phyloP scores from a whole-genome alignment of 2,113 vertebrate species.

The Hymenochirus boettgeri region DNA sequence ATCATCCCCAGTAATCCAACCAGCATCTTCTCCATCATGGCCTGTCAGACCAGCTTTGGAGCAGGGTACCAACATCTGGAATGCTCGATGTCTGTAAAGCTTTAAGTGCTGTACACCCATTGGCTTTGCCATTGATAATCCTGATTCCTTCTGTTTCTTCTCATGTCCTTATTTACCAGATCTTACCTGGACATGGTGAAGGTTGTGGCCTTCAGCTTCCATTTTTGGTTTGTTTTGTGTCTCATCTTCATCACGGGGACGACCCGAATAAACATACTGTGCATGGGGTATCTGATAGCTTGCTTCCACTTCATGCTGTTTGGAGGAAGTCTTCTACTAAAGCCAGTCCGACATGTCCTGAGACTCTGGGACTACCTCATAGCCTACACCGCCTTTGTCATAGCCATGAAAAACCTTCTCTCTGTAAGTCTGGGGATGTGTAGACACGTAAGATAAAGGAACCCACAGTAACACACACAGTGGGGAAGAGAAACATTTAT shows the following conservation, averaged over 20 bases:
- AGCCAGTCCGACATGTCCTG: constrained; percentile 61
- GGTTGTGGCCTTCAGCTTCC: constrained; percentile 64
- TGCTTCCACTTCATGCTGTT: constrained; percentile 72
- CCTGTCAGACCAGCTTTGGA: too few relatives aligned
- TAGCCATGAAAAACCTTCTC: constrained; percentile 65
- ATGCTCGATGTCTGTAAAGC: too few relatives aligned
- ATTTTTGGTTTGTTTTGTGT: constrained; percentile 74
- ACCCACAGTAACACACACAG: too few relatives aligned
- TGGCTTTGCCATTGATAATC: too few relatives aligned
- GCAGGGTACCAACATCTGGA: too few relatives aligned
- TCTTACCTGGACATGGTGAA: constrained; percentile 68
- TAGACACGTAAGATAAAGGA: too few relatives aligned
- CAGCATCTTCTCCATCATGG: too few relatives aligned
- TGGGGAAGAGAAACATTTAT: too few relatives aligned
- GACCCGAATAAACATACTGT: constrained; percentile 61
- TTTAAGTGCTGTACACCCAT: too few relatives aligned
- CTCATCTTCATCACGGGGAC: constrained; percentile 73
- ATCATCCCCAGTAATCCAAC: too few relatives aligned
- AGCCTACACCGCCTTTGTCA: constrained; percentile 63
- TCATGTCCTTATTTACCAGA: constrained; percentile 46
- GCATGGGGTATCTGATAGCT: constrained; percentile 66
- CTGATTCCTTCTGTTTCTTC: too few relatives aligned
- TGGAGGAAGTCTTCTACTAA: constrained; percentile 62
- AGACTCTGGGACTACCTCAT: constrained; percentile 64
- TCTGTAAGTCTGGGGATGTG: too few relatives aligned